Conservation (phyloP, 1,140 invertebrate species). For the Steinernema feltiae region DNA sequence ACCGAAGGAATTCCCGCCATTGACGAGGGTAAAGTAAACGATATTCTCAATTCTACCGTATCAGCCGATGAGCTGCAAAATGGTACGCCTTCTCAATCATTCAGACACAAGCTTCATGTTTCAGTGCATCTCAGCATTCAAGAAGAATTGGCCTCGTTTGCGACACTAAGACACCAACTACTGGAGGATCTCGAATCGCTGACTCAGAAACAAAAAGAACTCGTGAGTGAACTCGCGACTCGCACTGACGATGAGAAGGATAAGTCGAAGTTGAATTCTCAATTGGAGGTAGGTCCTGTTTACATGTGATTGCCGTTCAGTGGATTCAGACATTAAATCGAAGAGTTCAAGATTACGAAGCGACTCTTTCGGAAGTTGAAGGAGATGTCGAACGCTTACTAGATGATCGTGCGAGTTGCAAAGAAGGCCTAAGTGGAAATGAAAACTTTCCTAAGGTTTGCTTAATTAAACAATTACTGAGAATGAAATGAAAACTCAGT, state of each 20-base stretch:
- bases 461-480: background rate
- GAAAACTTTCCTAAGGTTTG: background rate
- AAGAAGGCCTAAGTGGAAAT: background rate
- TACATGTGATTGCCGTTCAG: background rate
- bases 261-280: background rate
- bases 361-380: background rate
- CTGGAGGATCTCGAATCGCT: background rate
- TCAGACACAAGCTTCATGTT: background rate
- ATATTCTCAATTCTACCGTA: background rate
- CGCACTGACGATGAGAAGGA: background rate
- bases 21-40: background rate
- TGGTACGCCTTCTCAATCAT: background rate
- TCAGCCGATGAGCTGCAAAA: background rate
- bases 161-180: background rate
- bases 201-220: background rate
- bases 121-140: background rate
- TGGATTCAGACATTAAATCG: background rate
- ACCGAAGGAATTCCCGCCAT: background rate
- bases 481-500: background rate
- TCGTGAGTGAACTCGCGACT: background rate
- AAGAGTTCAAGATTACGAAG: background rate
- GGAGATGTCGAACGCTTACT: background rate
- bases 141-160: background rate
- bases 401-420: background rate
- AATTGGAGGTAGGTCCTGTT: background rate